Evolutionary conservation across 2,888 invertebrate species (phyloP).

Genomic region (Quadriops clusia): DNA sequence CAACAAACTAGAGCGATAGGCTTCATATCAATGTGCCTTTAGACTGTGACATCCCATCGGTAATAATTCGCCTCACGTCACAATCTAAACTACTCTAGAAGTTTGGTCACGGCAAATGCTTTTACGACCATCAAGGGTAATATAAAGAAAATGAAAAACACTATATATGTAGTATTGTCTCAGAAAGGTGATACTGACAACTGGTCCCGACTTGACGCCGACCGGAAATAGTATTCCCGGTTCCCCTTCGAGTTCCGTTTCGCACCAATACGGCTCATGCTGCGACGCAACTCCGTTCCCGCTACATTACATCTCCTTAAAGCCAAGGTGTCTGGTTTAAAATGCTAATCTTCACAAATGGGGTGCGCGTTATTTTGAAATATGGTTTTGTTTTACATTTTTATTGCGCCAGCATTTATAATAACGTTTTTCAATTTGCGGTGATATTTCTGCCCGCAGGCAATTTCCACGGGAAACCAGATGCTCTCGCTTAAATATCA

Average conservation of each 20-base stretch:
- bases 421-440: slow-evolving; percentile 38
- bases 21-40: slow-evolving; percentile 30
- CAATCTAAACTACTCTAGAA: slow-evolving; percentile 40
- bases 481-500: too few relatives aligned
- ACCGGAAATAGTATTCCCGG: slow-evolving; percentile 25
- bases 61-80: slow-evolving; percentile 31
- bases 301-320: slow-evolving; percentile 35
- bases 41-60: slow-evolving; percentile 30
- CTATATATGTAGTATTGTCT: slow-evolving; percentile 40
- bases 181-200: slow-evolving; percentile 35
- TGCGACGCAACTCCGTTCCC: slow-evolving; percentile 20
- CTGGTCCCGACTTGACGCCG: slow-evolving; percentile 30
- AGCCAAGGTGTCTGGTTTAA: slow-evolving; percentile 39
- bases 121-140: slow-evolving; percentile 76
- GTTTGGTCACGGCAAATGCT: slow-evolving; percentile 80
- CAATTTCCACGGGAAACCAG: too few relatives aligned
- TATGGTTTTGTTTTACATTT: slow-evolving; percentile 41
- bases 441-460: too few relatives aligned
- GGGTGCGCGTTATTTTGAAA: slow-evolving; percentile 40
- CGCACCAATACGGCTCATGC: slow-evolving; percentile 21
- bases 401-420: slow-evolving; percentile 39
- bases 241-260: slow-evolving; percentile 24
- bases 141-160: slow-evolving; percentile 86
- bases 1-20: slow-evolving; percentile 33
- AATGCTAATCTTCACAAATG: slow-evolving; percentile 41